Conservation (phyloP, 2,888 invertebrate genomes). For the Pachycephus smyrnensis region DNA sequence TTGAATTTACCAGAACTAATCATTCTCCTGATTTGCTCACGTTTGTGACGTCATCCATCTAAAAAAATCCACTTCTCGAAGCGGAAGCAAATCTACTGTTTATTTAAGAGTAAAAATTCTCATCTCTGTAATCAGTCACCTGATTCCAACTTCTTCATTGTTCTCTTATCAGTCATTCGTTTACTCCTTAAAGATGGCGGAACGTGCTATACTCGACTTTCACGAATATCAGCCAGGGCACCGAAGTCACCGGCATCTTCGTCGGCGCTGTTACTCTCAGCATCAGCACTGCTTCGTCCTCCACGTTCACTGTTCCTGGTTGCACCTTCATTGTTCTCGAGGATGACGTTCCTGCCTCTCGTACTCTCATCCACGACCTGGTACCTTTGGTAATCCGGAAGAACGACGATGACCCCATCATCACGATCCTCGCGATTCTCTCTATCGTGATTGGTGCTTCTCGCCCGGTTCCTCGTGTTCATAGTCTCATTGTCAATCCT, state of each 20-base stretch:
- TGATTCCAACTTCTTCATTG: neutral
- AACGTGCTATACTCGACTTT: slow-evolving; percentile 53
- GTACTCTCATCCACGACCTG: neutral
- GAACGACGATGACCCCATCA: neutral
- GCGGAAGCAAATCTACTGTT: neutral
- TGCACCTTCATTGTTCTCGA: neutral
- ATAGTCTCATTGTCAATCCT: slow-evolving; percentile 41
- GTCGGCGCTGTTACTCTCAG: slow-evolving; percentile 24
- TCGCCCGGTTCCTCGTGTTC: slow-evolving; percentile 46
- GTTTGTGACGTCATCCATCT: neutral
- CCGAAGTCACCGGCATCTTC: slow-evolving; percentile 51
- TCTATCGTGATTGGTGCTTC: slow-evolving; percentile 26
- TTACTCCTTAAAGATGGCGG: neutral
- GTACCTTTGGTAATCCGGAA: neutral
- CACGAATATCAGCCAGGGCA: slow-evolving; percentile 59
- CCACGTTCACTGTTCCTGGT: neutral
- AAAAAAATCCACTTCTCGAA: neutral
- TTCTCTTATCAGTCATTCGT: neutral
- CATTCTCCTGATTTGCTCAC: neutral
- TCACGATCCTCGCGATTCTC: neutral
- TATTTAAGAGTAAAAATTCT: neutral
- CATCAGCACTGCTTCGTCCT: slow-evolving; percentile 1
- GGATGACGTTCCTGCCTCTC: neutral
- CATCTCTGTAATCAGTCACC: neutral
- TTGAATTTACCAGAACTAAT: neutral